A percentile compares a stretch with the other conserved stretches of the same genome.
Conservation (phyloP, 2,888 invertebrate species). For the Troilus luridus region DNA sequence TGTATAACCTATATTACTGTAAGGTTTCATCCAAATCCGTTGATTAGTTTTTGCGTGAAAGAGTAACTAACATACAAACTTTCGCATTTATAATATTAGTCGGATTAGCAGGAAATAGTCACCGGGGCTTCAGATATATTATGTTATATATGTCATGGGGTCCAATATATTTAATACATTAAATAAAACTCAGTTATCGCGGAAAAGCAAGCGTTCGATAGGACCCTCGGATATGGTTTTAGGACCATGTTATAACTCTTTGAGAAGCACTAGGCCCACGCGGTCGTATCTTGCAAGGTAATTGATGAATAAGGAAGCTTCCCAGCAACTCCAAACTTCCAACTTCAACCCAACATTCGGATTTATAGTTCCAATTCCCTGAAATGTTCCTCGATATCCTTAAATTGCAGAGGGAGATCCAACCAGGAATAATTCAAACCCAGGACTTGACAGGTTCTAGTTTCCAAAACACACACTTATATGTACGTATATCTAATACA, state of each 20-base stretch:
- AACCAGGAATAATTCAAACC: neutral
- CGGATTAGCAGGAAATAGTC: too few species aligned
- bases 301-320: neutral
- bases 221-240: neutral
- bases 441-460: neutral
- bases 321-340: neutral
- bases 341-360: neutral
- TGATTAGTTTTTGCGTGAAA: too few species aligned
- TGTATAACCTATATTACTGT: too few species aligned
- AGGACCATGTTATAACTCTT: neutral
- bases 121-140: too few species aligned
- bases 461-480: too few species aligned
- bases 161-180: too few species aligned
- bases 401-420: neutral
- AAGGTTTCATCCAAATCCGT: too few species aligned
- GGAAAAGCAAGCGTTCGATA: neutral
- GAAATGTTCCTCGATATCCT: neutral
- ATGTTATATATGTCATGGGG: too few species aligned
- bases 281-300: neutral
- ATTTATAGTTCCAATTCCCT: neutral
- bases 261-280: neutral
- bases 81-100: too few species aligned
- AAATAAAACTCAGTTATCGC: neutral
- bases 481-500: too few species aligned
- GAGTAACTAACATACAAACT: too few species aligned